phyloP scores from a whole-genome alignment of 2,797 vertebrate species.

The Rhinogobio ventralis region DNA sequence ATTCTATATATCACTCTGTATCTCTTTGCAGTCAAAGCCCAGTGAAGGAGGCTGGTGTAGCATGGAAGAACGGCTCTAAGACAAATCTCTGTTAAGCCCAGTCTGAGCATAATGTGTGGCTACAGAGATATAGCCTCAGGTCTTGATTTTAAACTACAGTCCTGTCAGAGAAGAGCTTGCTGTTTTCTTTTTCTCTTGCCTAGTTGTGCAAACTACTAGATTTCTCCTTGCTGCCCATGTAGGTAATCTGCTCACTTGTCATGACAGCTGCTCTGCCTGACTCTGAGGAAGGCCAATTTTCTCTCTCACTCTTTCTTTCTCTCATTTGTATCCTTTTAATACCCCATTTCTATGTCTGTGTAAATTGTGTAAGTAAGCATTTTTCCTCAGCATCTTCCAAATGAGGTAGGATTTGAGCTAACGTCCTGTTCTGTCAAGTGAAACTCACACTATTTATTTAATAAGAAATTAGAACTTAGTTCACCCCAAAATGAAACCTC shows the following conservation, averaged over 20 bases:
- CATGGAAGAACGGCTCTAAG: constrained; percentile 1
- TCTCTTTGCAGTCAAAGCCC: constrained; percentile 29
- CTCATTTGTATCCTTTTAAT: constrained; percentile 20
- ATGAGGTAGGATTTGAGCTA: neutral
- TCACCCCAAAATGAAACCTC: neutral
- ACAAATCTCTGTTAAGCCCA: constrained; percentile 44
- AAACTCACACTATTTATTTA: neutral
- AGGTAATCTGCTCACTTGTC: constrained; percentile 31
- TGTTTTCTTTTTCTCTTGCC: constrained; percentile 36
- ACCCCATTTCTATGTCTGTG: constrained; percentile 17
- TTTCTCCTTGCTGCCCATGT: constrained; percentile 11
- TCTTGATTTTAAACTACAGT: constrained; percentile 37
- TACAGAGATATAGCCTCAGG: constrained; percentile 48
- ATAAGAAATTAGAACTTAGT: neutral
- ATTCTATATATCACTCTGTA: constrained; percentile 22
- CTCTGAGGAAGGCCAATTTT: constrained; percentile 36
- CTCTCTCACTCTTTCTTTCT: neutral
- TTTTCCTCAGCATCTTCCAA: neutral
- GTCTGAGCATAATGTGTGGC: constrained; percentile 17
- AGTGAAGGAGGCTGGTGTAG: constrained; percentile 13
- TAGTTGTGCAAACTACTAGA: constrained; percentile 31
- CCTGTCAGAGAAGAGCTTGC: constrained; percentile 42
- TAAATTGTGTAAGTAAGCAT: constrained; percentile 22
- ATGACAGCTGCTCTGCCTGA: constrained; percentile 5
- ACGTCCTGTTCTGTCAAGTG: neutral